Base-by-base conservation (phyloP, 2,888 invertebrate species). In the Calameuta filiformis region DNA sequence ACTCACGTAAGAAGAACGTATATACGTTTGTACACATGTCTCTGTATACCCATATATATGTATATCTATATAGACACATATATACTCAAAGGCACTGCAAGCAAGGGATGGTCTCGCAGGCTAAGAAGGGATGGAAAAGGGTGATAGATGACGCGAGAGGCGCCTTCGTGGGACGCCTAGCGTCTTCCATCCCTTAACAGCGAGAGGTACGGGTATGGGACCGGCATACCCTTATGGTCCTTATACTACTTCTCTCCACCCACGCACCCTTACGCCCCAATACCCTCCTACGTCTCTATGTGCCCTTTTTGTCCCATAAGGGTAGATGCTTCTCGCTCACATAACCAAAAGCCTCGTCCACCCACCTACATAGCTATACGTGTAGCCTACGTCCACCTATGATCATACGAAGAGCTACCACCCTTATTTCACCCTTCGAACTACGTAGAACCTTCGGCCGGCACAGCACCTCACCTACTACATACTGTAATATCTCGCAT, bases 131-230 rank as follows among this genome's bases (percentile, higher is more conserved):
- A 77, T 80, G 80, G 77, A 79, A 82, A 81, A 81, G 83, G 82
- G 81, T 85, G 85, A 86, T 86, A 81, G 84, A 86, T 84, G 86
- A 85, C 81, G 83, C 82, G 75, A 81, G 82, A 83, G 85, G 86
- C 85, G 85, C 85, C 85, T 86, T 77, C 69, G 77, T 85, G 85
- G 85, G 85, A 84, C 85, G 83, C 81, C 83, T 81, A 78, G 81
- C 82, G 81, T 85, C 85, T 83, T 86, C 84, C 82, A 84, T 83
- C 85, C 83, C 85, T 83, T 40, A 40, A 15, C 81, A 77, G 80
- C 81, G 80, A 79, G 80, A 77, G 69, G 40, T 40, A 40, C 15
- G 40, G 40, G 40, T 4, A 35, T 3, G 35, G 40, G 40, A 40
- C 40, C 15, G 15, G 15, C 40, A 40, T 40, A 40, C 4, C 40